Conservation (phyloP, 2,797 vertebrate species). For the Arrhamphus sclerolepis region DNA sequence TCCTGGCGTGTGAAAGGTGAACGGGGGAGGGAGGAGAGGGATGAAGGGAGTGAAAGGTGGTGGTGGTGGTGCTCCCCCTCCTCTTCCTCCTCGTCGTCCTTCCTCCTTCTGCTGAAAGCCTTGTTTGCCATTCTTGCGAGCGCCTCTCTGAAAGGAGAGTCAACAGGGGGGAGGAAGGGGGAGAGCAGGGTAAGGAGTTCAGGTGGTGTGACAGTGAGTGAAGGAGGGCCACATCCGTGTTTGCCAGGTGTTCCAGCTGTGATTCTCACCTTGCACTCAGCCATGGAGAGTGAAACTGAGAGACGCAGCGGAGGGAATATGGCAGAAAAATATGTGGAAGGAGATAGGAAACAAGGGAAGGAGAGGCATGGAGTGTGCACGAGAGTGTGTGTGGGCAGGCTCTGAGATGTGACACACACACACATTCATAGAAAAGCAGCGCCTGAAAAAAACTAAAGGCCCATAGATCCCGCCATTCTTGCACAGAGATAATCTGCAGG, state of each 20-base stretch:
- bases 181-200: not conserved
- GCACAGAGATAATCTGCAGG: conserved; percentile 72
- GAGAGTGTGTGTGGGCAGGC: not conserved
- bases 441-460: conserved; percentile 48
- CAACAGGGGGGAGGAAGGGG: conserved; percentile 15
- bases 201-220: conserved; percentile 60
- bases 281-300: conserved; percentile 52
- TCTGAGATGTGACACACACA: conserved; percentile 15
- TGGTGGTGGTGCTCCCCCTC: conserved; percentile 6
- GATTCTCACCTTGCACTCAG: conserved; percentile 76
- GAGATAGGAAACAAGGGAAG: conserved; percentile 30
- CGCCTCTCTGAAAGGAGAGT: conserved; percentile 79
- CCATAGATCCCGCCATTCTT: conserved; percentile 72
- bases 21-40: conserved; percentile 45
- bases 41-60: conserved; percentile 54
- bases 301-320: conserved; percentile 38
- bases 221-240: conserved; percentile 74
- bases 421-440: conserved; percentile 16
- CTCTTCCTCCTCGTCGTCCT: conserved; percentile 44
- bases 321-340: conserved; percentile 28
- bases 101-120: conserved; percentile 73
- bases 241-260: conserved; percentile 87
- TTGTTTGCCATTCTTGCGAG: conserved; percentile 81
- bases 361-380: not conserved
- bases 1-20: conserved; percentile 80